Base-by-base conservation (phyloP, 2,888 invertebrate species). In the Pristionchus exspectatus region DNA sequence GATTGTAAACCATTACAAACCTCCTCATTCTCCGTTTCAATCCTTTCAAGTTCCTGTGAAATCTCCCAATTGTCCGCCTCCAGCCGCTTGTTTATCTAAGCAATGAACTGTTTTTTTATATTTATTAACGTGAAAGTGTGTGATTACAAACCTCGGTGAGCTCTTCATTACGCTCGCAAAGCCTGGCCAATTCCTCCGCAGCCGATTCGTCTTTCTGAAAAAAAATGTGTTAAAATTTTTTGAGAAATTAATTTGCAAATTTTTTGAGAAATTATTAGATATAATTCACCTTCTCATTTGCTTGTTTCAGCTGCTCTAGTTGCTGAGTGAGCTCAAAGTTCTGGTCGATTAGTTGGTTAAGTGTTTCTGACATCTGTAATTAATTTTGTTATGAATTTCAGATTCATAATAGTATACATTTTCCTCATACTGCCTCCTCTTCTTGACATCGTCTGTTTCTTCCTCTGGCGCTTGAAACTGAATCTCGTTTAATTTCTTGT, bases 321-420 rank as follows among this genome's bases (percentile, higher is more conserved):
- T 72, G 69, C 69, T 72, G 69, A 72, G 69, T 72, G 16, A 72
- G 30, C 18, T 72, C 69, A 27, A 72, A 30, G 18, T 72, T 72
- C 69, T 72, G 27, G 7, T 72, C 69, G 30, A 72, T 27, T 2
- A 72, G 69, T 7, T 72, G 30, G 16, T 72, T 72, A 1, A 72
- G 69, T 1, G 69, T 72, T 33, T 30, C 27, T 2, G 30, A 30
- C 69, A 72, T 72, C 69, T 72, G 4, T 9, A 12, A 66, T 27
- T 21, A 56, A 56, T 56, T 56, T 50, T 7, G 44, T 50, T 50
- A 50, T 7, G 0, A 50, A 7, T 50, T 50, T 50, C 9, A 50
- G 12, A 9, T 9, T 50, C 9, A 9, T 44, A 50, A 50, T 9
- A 50, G 9, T 50, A 7, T 50, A 63, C 63, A n/a, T 63, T n/a